Conservation (phyloP, 2,888 invertebrate species). For the Sipunculus nudus region DNA sequence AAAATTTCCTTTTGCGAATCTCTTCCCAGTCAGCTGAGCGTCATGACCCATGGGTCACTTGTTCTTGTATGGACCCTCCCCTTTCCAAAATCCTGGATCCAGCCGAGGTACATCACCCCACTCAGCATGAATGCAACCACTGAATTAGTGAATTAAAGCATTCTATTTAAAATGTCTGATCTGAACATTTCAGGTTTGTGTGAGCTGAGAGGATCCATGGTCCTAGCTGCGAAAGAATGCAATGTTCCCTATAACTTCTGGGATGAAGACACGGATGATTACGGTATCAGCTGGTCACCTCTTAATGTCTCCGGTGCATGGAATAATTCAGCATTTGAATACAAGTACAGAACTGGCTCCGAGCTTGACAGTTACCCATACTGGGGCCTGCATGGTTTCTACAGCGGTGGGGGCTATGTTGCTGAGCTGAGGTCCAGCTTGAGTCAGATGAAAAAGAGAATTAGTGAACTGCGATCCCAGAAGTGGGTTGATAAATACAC, state of each 20-base stretch:
- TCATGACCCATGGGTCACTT: too few species aligned
- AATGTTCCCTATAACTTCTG: conserved; percentile 50
- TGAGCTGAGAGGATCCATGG: conserved; percentile 8
- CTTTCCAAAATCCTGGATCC: too few species aligned
- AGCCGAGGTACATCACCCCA: too few species aligned
- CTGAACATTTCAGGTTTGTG: too few species aligned
- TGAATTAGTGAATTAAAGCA: too few species aligned
- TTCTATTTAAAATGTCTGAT: too few species aligned
- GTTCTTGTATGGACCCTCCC: too few species aligned
- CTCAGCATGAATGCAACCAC: too few species aligned
- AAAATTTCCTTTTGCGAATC: too few species aligned
- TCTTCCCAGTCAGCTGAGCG: too few species aligned
- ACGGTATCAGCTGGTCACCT: conserved; percentile 52
- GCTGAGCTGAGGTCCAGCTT: conserved; percentile 58
- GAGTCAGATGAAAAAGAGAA: conserved; percentile 38
- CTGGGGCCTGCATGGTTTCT: conserved; percentile 64
- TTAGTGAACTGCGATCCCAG: conserved; percentile 60
- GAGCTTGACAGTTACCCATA: conserved; percentile 66
- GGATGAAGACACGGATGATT: conserved; percentile 52
- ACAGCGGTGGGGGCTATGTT: conserved; percentile 69
- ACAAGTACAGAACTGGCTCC: conserved; percentile 55
- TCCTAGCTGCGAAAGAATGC: conserved; percentile 46
- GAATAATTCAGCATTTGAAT: conserved; percentile 42
- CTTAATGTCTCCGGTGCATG: conserved; percentile 9
- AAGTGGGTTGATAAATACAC: conserved; percentile 69